Evolutionary conservation across 1,140 invertebrate species (phyloP).

Genomic region (Papilio xuthus): DNA sequence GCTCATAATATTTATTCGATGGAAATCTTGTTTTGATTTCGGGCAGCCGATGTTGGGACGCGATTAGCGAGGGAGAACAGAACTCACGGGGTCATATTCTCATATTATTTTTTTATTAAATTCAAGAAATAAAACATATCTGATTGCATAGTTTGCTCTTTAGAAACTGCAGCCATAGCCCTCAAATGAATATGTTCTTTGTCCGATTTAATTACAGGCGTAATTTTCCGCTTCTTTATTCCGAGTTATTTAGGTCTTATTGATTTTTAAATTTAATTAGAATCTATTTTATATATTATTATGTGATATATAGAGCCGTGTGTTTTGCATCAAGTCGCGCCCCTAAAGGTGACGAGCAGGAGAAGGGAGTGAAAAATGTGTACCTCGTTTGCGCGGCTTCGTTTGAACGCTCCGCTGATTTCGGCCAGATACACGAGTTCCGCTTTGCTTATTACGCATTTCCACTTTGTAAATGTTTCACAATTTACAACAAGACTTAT

Average conservation of each 20-base stretch:
- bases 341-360: conserved; percentile 44
- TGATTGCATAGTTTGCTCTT: too few species aligned
- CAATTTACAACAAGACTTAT: not conserved
- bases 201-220: too few species aligned
- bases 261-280: too few species aligned
- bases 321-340: not conserved
- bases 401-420: conserved; percentile 46
- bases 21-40: conserved; percentile 34
- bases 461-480: conserved; percentile 26
- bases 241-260: too few species aligned
- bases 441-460: conserved; percentile 41
- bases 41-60: conserved; percentile 1
- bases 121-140: too few species aligned
- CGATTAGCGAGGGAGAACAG: not conserved
- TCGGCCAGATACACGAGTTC: conserved; percentile 40
- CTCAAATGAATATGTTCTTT: too few species aligned
- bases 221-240: too few species aligned
- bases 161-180: too few species aligned
- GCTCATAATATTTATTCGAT: conserved; percentile 18
- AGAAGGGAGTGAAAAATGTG: conserved; percentile 46
- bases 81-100: not conserved
- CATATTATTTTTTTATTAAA: not conserved
- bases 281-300: too few species aligned
- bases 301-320: conserved; percentile 3
- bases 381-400: conserved; percentile 48